Evolutionary conservation across 1,140 invertebrate species (phyloP), one percentile per base, ranked within the genome.

Genomic region (Lordiphosa collinella): DNA sequence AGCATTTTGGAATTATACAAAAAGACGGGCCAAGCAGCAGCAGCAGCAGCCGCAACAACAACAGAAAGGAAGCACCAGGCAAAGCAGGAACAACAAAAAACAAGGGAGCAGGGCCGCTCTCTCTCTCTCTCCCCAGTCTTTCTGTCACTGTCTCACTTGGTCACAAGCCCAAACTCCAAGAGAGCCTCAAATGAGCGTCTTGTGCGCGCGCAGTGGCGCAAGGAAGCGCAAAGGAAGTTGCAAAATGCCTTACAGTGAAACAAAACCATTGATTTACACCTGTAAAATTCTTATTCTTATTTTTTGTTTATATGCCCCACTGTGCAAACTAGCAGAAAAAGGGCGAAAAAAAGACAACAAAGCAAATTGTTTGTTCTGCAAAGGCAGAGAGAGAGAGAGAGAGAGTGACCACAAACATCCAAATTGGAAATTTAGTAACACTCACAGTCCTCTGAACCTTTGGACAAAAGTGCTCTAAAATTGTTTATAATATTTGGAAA

Each of bases 31-130:
- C 52, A 29, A 29, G 25, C 25, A 8, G 25, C 25, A 29, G 25
- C 25, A 29, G 25, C 25, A 25, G 4, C 18, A 22, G 18, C 18
- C 32, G 29, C 44, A 34, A 43, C 18, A 47, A 35, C 29, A 48
- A 48, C 41, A 44, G 7, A 10, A 35, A 29, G 18, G 34, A 11
- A 36, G 13, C 32, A 40, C 48, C 61, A 62, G 44, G 55, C 62
- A 66, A 66, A 70, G 62, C 62, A 66, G 55, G 62, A 55, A 66
- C 56, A 66, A 70, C 62, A 70, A 70, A 60, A 66, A 70, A 66
- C 56, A 66, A 65, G 56, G 62, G 25, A 29, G 7, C 25, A 29
- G 25, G 25, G 25, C 7, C 7, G 7, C 7, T 29, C 25, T 25
- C 22, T 25, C 22, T 22, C 4, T 22, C 4, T 22, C 4, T 22